Percentiles rank a stretch among this genome's conserved stretches.
phyloP scores from a whole-genome alignment of 1,140 invertebrate species.

The Apis cerana region DNA sequence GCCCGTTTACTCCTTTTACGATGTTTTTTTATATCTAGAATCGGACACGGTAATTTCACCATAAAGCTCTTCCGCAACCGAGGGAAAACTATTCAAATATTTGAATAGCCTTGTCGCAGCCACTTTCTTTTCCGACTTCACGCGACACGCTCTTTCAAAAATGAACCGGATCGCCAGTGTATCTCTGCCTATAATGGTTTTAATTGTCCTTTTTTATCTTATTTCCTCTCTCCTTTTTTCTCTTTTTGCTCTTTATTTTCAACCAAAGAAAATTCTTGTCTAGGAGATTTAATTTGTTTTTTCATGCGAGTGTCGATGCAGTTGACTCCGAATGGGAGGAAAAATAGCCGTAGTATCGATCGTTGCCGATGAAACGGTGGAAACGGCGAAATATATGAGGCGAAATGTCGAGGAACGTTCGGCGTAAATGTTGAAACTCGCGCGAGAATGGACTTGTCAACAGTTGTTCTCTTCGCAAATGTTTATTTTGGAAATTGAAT shows the following conservation, averaged over 20 bases:
- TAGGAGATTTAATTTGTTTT: not conserved
- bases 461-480: conserved; percentile 11
- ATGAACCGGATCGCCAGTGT: not conserved
- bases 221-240: not conserved
- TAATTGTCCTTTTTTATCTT: not conserved
- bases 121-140: conserved; percentile 29
- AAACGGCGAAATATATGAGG: conserved; percentile 11
- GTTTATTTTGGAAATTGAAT: conserved; percentile 36
- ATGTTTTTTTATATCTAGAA: conserved; percentile 19
- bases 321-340: conserved; percentile 4
- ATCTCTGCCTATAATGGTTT: not conserved
- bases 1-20: not conserved
- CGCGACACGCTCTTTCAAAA: not conserved
- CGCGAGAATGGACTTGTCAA: conserved; percentile 5
- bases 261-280: not conserved
- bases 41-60: conserved; percentile 17
- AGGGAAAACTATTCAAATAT: conserved; percentile 33
- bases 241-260: not conserved
- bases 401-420: conserved; percentile 18
- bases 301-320: not conserved
- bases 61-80: conserved; percentile 11
- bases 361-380: conserved; percentile 6
- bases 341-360: conserved; percentile 23
- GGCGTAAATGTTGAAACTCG: conserved; percentile 19
- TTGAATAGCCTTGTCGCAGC: conserved; percentile 15